Base-by-base conservation (phyloP, 2,888 invertebrate species). In the Isoperla grammatica region DNA sequence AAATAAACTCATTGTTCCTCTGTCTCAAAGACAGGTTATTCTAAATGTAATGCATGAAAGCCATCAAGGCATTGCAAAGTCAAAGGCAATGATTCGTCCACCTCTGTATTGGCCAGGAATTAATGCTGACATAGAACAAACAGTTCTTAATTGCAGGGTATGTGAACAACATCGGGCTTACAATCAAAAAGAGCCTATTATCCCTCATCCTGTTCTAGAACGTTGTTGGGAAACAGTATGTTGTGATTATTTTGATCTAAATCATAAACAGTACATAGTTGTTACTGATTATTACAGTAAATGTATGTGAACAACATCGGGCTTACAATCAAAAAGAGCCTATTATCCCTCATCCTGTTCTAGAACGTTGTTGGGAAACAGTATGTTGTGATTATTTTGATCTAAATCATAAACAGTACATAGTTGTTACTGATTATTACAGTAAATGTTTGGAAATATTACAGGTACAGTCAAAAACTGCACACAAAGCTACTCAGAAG, bases 111-210 rank as follows among this genome's bases (percentile, higher is more conserved):
- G 37, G 54, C 54, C 22, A 15, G 35, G 35, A 11, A 53, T 53
- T 5, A 53, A 68, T 56, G 23, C 2, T 9, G 68, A 71, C 20
- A 67, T 72, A 42, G 67, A 69, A 53, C 29, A 67, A 8, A 42
- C 35, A 20, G 57, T 62, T 42, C 35, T 39, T 12, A 43, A 40
- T 1, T 62, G 62, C 20, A 11, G 15, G n/a, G 17, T 46, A 2
- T 61, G 59, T 29, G n/a, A n/a, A n/a, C n/a, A n/a, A n/a, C n/a
- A n/a, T n/a, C n/a, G n/a, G n/a, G n/a, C n/a, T n/a, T n/a, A n/a
- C n/a, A n/a, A n/a, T n/a, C n/a, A n/a, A n/a, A n/a, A n/a, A n/a
- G n/a, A n/a, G n/a, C n/a, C n/a, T n/a, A n/a, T n/a, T n/a, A n/a
- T n/a, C n/a, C n/a, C n/a, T n/a, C n/a, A n/a, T n/a, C n/a, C n/a